Conservation (phyloP, 2,888 invertebrate species). For the Lutraria lutraria region DNA sequence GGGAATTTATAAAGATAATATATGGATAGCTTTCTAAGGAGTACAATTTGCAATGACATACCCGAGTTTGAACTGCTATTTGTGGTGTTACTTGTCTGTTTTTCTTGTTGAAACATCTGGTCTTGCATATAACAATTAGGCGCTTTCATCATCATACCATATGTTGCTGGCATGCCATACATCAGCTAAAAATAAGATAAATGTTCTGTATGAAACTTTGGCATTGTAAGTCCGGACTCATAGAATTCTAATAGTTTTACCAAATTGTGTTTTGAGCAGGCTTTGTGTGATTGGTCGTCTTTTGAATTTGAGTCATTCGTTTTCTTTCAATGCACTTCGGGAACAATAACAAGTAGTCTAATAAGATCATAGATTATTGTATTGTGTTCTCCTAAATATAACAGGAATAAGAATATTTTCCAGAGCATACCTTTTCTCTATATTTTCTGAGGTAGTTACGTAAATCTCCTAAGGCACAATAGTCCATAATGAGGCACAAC, state of each 20-base stretch:
- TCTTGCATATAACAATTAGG: slow-evolving; percentile 40
- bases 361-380: no score
- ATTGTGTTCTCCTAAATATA: no score
- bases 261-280: no score
- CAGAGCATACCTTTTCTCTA: slow-evolving; percentile 67
- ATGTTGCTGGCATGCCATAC: slow-evolving; percentile 52
- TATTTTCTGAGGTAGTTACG: slow-evolving; percentile 90
- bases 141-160: slow-evolving; percentile 49
- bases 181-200: slow-evolving; percentile 48
- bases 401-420: no score
- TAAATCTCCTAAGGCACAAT: slow-evolving; percentile 93
- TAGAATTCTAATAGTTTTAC: no score
- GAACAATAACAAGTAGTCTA: no score
- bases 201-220: neutral
- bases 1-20: no score
- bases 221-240: neutral
- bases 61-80: slow-evolving; percentile 14
- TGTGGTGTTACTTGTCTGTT: slow-evolving; percentile 16
- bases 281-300: no score
- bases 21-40: no score
- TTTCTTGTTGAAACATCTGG: slow-evolving; percentile 28
- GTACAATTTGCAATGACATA: neutral
- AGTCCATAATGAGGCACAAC: slow-evolving; percentile 92
- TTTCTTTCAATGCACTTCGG: no score
- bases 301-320: no score